These are phyloP conservation scores for Galago senegalensis DNA, from an alignment of 2,797 vertebrate genomes.

Conservation along the genomic window DNA sequence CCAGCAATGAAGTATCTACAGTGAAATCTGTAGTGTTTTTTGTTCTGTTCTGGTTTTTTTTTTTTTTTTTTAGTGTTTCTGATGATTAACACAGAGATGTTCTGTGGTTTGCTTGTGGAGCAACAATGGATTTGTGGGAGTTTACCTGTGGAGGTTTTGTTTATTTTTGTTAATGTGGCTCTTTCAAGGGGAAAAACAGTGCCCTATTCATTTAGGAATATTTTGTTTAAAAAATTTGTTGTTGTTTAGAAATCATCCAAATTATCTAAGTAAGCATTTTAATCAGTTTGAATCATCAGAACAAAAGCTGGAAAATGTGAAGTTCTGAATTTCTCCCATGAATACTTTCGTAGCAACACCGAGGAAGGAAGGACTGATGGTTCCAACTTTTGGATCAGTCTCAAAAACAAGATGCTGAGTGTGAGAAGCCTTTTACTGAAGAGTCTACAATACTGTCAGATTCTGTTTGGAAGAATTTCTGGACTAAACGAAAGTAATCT, in stretches of 20 bases:
- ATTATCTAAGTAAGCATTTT: slow-evolving; percentile 25
- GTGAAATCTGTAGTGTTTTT: neutral
- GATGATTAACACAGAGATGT: neutral
- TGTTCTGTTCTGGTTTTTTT: neutral
- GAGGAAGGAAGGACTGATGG: neutral
- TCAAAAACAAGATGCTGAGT: neutral
- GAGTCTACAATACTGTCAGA: neutral
- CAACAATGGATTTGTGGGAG: neutral
- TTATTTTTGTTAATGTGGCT: neutral
- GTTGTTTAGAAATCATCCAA: neutral
- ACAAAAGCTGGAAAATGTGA: slow-evolving; percentile 42
- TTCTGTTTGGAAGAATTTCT: neutral
- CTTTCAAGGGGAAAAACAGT: neutral
- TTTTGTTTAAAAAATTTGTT: neutral
- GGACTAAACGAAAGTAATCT: neutral
- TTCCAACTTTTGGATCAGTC: neutral
- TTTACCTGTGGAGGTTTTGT: slow-evolving; percentile 27
- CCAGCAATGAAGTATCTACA: neutral
- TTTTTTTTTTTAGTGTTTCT: slow-evolving; percentile 7
- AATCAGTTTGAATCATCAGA: slow-evolving; percentile 29
- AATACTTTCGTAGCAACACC: neutral
- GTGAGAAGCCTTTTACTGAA: neutral
- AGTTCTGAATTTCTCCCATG: neutral
- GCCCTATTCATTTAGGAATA: neutral
- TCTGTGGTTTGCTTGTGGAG: neutral